Conservation (phyloP, 2,888 invertebrate genomes). For the Dendrolimus houi region DNA sequence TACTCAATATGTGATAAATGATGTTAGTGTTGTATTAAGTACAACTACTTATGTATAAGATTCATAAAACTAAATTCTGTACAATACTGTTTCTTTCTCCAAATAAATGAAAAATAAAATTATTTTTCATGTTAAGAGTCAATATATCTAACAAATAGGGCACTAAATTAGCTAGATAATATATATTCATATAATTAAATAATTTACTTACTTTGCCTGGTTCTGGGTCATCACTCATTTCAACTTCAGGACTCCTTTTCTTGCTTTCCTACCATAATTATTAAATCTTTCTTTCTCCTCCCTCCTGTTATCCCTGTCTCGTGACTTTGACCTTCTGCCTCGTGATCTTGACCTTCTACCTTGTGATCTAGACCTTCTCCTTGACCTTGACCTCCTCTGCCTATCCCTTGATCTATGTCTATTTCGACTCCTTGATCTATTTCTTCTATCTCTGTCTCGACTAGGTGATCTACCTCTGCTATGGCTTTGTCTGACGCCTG, state of each 20-base stretch:
- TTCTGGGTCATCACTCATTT: slow-evolving; percentile 84
- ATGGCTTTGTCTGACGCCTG: slow-evolving; percentile 24
- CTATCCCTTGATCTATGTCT: slow-evolving; percentile 29
- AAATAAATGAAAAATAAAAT: too few relatives aligned
- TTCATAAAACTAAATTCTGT: too few relatives aligned
- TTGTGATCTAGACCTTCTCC: slow-evolving; percentile 25
- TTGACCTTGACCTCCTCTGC: slow-evolving; percentile 29
- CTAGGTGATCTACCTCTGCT: slow-evolving; percentile 28
- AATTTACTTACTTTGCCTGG: slow-evolving; percentile 77
- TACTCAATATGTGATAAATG: too few relatives aligned
- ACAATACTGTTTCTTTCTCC: too few relatives aligned
- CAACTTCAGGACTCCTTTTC: slow-evolving; percentile 68
- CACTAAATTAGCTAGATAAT: too few relatives aligned
- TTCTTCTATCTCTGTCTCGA: slow-evolving; percentile 27
- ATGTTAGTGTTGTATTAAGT: too few relatives aligned
- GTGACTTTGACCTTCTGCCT: slow-evolving; percentile 35
- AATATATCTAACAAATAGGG: too few relatives aligned
- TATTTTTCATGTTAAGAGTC: too few relatives aligned
- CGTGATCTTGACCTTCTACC: slow-evolving; percentile 24
- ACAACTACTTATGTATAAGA: too few relatives aligned
- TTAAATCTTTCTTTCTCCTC: slow-evolving; percentile 36
- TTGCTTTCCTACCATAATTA: slow-evolving; percentile 42
- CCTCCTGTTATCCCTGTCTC: slow-evolving; percentile 27
- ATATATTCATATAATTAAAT: too few relatives aligned
- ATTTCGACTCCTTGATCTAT: slow-evolving; percentile 35